These are phyloP conservation scores for Entomobrya proxima DNA, from an alignment of 2,888 invertebrate genomes.

Conservation along the genomic window DNA sequence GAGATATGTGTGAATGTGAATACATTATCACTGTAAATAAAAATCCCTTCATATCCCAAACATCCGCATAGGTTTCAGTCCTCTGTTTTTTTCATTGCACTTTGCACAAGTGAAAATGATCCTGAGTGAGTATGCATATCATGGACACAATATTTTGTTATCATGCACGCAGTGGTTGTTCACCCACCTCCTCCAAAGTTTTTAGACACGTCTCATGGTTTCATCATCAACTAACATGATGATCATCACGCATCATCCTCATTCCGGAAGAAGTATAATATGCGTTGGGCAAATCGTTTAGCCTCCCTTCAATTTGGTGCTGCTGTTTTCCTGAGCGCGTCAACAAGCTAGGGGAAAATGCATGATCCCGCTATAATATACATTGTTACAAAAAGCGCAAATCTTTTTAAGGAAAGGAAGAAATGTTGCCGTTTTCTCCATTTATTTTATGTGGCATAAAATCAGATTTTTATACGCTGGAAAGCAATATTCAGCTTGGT, in stretches of 20 bases:
- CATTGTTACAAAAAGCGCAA: slow-evolving; percentile 15
- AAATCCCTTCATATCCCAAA: slow-evolving; percentile 27
- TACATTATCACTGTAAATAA: slow-evolving; percentile 63
- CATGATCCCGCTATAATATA: neutral
- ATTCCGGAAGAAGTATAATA: slow-evolving; percentile 30
- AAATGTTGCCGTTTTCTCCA: slow-evolving; percentile 59
- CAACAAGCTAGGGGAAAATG: slow-evolving; percentile 15
- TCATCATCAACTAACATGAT: slow-evolving; percentile 42
- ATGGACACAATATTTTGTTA: neutral
- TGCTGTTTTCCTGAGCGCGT: slow-evolving; percentile 41
- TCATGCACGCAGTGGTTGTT: neutral
- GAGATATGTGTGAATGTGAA: slow-evolving; percentile 49
- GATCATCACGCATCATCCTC: slow-evolving; percentile 15
- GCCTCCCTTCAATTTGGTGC: slow-evolving; percentile 64
- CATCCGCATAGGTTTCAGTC: slow-evolving; percentile 40
- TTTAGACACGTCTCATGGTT: slow-evolving; percentile 38
- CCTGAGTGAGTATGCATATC: slow-evolving; percentile 2
- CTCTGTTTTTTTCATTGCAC: neutral
- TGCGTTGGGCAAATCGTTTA: slow-evolving; percentile 60
- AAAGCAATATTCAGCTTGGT: slow-evolving; percentile 36
- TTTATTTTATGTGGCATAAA: slow-evolving; percentile 68
- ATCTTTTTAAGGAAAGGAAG: slow-evolving; percentile 8
- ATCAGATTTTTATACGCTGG: slow-evolving; percentile 66
- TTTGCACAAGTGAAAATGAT: slow-evolving; percentile 13
- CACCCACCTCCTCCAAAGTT: slow-evolving; percentile 22